Conservation (phyloP, 2,888 invertebrate species). For the Leuctra nigra region DNA sequence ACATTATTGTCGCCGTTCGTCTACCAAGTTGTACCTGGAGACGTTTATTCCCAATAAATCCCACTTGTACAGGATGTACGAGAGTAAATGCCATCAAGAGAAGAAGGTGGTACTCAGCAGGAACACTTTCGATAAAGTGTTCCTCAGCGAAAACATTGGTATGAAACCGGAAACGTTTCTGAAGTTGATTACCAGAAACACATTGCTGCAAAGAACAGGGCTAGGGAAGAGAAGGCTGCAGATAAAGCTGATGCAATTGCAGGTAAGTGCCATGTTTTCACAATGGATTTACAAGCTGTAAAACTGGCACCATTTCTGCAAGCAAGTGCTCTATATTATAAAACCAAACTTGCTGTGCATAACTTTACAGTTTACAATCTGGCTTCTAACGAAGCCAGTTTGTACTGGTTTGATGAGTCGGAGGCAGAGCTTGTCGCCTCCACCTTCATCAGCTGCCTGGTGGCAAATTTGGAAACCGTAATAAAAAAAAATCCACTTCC, state of each 20-base stretch:
- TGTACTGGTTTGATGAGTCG: conserved; percentile 32
- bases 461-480: conserved; percentile 23
- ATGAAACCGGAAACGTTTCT: conserved; percentile 30
- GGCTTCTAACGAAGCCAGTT: conserved; percentile 27
- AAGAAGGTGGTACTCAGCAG: neutral
- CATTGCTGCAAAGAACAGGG: conserved; percentile 28
- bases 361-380: conserved; percentile 34
- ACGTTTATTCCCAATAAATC: neutral
- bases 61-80: neutral
- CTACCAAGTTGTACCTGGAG: conserved; percentile 10
- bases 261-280: conserved; percentile 29
- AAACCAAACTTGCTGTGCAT: conserved; percentile 33
- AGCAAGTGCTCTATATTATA: conserved; percentile 31
- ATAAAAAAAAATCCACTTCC: conserved; percentile 16
- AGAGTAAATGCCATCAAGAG: neutral
- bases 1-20: neutral
- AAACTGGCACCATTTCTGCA: conserved; percentile 30
- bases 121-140: neutral
- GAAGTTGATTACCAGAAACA: conserved; percentile 30
- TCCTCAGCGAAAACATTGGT: conserved; percentile 13
- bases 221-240: conserved; percentile 30
- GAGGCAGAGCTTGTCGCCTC: conserved; percentile 29
- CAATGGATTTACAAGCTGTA: conserved; percentile 32
- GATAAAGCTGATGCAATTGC: conserved; percentile 20
- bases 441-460: conserved; percentile 30